Conservation (phyloP, 1,140 invertebrate species). For the Heliconius nattereri region DNA sequence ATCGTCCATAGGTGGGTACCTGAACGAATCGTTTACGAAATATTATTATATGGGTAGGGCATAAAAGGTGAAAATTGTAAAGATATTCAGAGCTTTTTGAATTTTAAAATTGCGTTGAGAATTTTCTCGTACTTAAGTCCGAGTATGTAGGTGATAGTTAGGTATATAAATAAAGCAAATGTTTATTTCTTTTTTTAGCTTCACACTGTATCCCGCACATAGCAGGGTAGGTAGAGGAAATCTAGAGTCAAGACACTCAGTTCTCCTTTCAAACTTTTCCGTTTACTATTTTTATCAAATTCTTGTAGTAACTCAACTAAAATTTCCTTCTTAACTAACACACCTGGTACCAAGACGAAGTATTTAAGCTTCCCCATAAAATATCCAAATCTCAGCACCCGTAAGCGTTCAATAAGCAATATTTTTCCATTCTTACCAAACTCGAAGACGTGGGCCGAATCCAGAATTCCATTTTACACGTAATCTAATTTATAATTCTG, state of each 20-base stretch:
- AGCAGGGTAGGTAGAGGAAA: too few species aligned
- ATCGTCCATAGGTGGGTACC: background rate
- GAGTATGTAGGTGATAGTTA: background rate
- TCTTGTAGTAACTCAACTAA: too few species aligned
- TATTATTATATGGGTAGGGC: background rate
- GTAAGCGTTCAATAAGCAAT: constrained; percentile 7
- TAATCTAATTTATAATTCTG: constrained; percentile 23
- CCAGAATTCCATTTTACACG: constrained; percentile 11
- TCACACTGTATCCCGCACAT: too few species aligned
- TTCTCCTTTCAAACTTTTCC: too few species aligned
- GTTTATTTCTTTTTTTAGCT: too few species aligned
- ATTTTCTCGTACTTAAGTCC: background rate
- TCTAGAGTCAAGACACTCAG: too few species aligned
- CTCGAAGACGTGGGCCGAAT: background rate
- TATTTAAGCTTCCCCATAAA: background rate
- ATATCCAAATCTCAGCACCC: background rate
- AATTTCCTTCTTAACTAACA: too few species aligned
- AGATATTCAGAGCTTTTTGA: background rate
- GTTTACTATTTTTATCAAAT: too few species aligned
- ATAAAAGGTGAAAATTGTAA: background rate
- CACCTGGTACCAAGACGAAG: too few species aligned
- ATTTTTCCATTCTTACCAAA: background rate
- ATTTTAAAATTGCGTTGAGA: background rate
- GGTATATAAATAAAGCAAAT: too few species aligned
- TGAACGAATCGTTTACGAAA: background rate